Percentiles rank a stretch among this genome's conserved stretches.
Conservation (phyloP, 1,140 invertebrate species). For the Dendroctonus ponderosae region DNA sequence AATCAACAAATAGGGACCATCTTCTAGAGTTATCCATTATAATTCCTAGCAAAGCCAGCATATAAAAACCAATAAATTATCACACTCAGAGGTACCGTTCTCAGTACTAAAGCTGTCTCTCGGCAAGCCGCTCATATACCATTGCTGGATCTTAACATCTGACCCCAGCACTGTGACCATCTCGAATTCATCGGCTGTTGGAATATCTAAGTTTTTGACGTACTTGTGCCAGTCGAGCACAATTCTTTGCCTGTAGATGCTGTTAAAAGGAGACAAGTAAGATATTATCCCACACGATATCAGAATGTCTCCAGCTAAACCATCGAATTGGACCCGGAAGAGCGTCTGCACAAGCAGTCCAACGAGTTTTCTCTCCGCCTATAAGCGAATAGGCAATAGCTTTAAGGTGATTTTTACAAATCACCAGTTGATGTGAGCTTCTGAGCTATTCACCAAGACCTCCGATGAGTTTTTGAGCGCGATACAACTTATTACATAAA, state of each 20-base stretch:
- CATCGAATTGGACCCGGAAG: slow-evolving; percentile 76
- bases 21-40: slow-evolving; percentile 77
- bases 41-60: slow-evolving; percentile 8
- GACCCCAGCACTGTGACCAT: slow-evolving; percentile 75
- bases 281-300: slow-evolving; percentile 88
- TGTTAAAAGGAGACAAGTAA: slow-evolving; percentile 83
- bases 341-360: slow-evolving; percentile 75
- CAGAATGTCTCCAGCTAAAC: slow-evolving; percentile 82
- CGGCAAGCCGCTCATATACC: slow-evolving; percentile 85
- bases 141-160: slow-evolving; percentile 82
- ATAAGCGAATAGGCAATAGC: slow-evolving; percentile 49
- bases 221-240: slow-evolving; percentile 69
- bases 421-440: neutral
- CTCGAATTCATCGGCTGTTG: slow-evolving; percentile 71
- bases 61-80: neutral
- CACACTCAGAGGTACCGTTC: slow-evolving; percentile 61
- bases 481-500: slow-evolving; percentile 80
- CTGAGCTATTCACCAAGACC: slow-evolving; percentile 9
- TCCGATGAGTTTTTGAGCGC: slow-evolving; percentile 79
- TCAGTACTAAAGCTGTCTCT: slow-evolving; percentile 87
- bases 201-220: slow-evolving; percentile 68
- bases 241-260: slow-evolving; percentile 61
- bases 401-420: neutral
- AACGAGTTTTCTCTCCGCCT: slow-evolving; percentile 84
- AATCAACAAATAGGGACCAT: slow-evolving; percentile 89